phyloP scores from a whole-genome alignment of 1,140 invertebrate genomes.

The Habropoda laboriosa region DNA sequence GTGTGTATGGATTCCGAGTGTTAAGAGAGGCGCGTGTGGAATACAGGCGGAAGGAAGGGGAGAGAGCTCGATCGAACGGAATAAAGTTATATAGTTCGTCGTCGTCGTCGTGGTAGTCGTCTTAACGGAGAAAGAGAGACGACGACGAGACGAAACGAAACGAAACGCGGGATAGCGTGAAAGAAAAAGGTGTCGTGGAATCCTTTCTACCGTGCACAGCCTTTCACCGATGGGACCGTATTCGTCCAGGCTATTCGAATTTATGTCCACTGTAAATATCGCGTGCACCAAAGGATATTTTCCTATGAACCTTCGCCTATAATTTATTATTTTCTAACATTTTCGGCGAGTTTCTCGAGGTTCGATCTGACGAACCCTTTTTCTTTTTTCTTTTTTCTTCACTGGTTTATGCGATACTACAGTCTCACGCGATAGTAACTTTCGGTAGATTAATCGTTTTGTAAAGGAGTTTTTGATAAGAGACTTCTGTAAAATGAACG shows the following conservation, averaged over 20 bases:
- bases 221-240: conserved; percentile 37
- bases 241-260: conserved; percentile 30
- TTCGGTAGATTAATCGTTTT: too few relatives aligned
- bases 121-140: too few relatives aligned
- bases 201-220: conserved; percentile 26
- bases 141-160: conserved; percentile 4
- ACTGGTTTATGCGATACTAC: too few relatives aligned
- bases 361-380: too few relatives aligned
- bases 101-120: too few relatives aligned
- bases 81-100: conserved; percentile 31
- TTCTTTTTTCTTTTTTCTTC: too few relatives aligned
- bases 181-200: conserved; percentile 27
- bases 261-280: conserved; percentile 55
- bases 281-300: neutral
- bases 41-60: neutral
- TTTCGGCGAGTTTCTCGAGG: too few relatives aligned
- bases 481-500: too few relatives aligned
- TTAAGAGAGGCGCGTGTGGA: neutral
- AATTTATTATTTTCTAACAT: too few relatives aligned
- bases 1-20: neutral
- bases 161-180: conserved; percentile 32
- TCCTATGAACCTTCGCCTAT: too few relatives aligned
- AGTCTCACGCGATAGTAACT: too few relatives aligned
- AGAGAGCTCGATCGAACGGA: conserved; percentile 12
- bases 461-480: too few relatives aligned